phyloP scores from a whole-genome alignment of 2,113 vertebrate species.

The Ctenomys sociabilis region DNA sequence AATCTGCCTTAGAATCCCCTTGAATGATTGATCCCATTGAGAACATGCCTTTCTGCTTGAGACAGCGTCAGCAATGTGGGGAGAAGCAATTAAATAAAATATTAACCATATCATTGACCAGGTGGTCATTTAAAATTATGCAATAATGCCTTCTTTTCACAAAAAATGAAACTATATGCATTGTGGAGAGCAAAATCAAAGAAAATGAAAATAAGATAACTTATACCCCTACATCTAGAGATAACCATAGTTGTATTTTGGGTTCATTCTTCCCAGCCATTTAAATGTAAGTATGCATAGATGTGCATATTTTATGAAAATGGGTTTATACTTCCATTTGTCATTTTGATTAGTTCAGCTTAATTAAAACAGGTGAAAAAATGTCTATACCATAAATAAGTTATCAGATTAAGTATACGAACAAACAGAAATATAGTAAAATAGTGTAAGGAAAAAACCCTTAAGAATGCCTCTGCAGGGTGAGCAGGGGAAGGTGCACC shows the following conservation, averaged over 20 bases:
- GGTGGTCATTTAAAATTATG: not conserved
- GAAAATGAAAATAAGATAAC: not conserved
- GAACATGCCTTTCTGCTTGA: not conserved
- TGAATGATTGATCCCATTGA: not conserved
- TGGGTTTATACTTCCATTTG: not conserved
- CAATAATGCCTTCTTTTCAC: not conserved
- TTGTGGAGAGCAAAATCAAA: not conserved
- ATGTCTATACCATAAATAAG: not conserved
- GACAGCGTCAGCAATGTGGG: not conserved
- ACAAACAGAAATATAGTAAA: not conserved
- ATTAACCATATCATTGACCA: not conserved
- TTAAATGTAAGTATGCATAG: not conserved
- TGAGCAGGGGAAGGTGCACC: not conserved
- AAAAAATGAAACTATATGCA: not conserved
- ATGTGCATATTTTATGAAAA: constrained; percentile 20
- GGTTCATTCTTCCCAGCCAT: not conserved
- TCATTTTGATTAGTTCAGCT: constrained; percentile 16
- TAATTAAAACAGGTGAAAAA: not conserved
- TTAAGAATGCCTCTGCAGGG: not conserved
- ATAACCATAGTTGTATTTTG: not conserved
- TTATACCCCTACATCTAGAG: not conserved
- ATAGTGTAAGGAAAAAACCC: not conserved
- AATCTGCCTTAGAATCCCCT: not conserved
- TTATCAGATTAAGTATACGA: not conserved
- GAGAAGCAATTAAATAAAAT: not conserved